Evolutionary conservation across 2,797 vertebrate species (phyloP), one percentile per base, ranked within the genome.

Genomic region (Mallotus villosus): DNA sequence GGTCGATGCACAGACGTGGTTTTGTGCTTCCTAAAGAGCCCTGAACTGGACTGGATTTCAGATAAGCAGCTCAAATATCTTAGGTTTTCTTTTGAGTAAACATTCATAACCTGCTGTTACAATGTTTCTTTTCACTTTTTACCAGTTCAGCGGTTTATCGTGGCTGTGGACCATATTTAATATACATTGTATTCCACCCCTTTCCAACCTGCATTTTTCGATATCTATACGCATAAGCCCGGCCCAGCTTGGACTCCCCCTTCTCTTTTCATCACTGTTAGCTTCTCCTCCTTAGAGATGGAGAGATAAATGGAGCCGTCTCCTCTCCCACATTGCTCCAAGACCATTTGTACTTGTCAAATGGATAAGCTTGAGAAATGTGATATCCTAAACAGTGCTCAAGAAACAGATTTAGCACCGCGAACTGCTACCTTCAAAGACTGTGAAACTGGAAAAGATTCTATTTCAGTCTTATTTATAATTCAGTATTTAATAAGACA

Each of bases 391-490:
- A 69, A 59, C 21, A 53, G 51, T 34, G 34, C 63, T 71, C 46
- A 27, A 34, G 68, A 41, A 61, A 46, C 17, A n/a, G 58, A 61
- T 70, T 70, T 61, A 49, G 32, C 22, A 24, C n/a, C 12, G 49
- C 41, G 12, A 46, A 59, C 41, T 37, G 64, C 22, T 67, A 25
- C 66, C 49, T 53, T 25, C 51, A 55, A 24, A 4, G 25, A n/a
- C 51, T 32, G 22, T 19, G 19, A 5, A 29, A 32, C 49, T 53
- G 12, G 51, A 51, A 32, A n/a, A 29, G 14, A 37, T 32, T 59
- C 25, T 63, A 57, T 68, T 58, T 59, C 67, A 14, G n/a, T 19
- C 27, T 29, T 24, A 37, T 68, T 37, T 57, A 41, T 68, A 68
- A 57, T 68, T 58, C 67, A 46, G 41, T 46, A 46, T 46, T 46